Evolutionary conservation across 2,888 invertebrate species (phyloP).

Genomic region (Spisula solida): DNA sequence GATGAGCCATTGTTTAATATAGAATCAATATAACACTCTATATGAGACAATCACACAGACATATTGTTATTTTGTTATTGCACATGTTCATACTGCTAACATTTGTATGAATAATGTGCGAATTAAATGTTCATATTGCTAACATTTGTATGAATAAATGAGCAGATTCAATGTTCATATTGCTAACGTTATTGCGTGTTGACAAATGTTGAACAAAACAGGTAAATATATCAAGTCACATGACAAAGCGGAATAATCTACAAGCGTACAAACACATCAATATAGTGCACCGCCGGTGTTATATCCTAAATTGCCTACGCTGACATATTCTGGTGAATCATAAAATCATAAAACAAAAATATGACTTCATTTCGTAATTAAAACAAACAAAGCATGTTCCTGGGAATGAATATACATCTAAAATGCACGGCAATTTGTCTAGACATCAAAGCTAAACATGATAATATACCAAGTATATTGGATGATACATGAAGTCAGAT

Average conservation of each 20-base stretch:
- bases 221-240: conserved; percentile 7
- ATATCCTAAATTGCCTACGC: not conserved
- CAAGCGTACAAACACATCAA: not conserved
- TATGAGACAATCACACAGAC: not conserved
- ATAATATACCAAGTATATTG: not conserved
- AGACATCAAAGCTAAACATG: not conserved
- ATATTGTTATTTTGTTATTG: not conserved
- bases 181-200: conserved; percentile 17
- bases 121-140: not conserved
- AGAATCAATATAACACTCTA: too few species aligned
- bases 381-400: not conserved
- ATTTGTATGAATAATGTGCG: not conserved
- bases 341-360: not conserved
- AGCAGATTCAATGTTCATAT: conserved; percentile 4
- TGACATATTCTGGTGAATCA: not conserved
- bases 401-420: not conserved
- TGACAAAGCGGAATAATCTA: conserved; percentile 17
- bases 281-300: not conserved
- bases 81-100: not conserved
- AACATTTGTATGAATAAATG: not conserved
- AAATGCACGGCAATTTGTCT: not conserved
- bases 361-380: not conserved
- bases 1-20: too few species aligned
- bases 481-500: not conserved
- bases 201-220: conserved; percentile 10